These are phyloP conservation scores for Patella depressa DNA, from an alignment of 2,888 invertebrate species.

Conservation along the genomic window DNA sequence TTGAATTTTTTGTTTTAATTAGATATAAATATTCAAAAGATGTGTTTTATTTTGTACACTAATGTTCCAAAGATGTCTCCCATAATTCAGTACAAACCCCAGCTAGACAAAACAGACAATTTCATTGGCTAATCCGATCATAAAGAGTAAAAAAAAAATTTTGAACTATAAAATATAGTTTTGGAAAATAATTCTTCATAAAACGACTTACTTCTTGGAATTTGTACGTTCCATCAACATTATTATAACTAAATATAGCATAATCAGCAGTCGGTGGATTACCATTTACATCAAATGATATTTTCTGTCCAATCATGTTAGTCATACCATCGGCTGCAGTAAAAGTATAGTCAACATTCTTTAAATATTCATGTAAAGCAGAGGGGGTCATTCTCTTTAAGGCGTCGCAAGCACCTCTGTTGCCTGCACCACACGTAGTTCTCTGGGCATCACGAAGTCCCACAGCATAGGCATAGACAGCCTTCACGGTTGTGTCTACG, in stretches of 20 bases:
- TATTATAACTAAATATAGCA: slow-evolving; percentile 57
- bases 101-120: too few relatives aligned
- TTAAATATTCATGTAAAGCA: slow-evolving; percentile 45
- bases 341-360: slow-evolving; percentile 46
- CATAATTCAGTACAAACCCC: too few relatives aligned
- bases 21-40: too few relatives aligned
- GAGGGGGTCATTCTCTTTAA: slow-evolving; percentile 44
- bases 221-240: slow-evolving; percentile 26
- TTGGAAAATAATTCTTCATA: too few relatives aligned
- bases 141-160: too few relatives aligned
- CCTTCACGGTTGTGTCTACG: slow-evolving; percentile 55
- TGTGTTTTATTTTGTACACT: too few relatives aligned
- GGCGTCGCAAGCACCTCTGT: slow-evolving; percentile 41
- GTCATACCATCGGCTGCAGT: slow-evolving; percentile 38
- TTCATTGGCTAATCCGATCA: too few relatives aligned
- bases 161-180: too few relatives aligned
- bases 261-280: slow-evolving; percentile 44
- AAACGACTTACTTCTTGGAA: slow-evolving; percentile 42
- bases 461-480: slow-evolving; percentile 61
- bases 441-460: slow-evolving; percentile 51
- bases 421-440: slow-evolving; percentile 36
- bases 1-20: too few relatives aligned
- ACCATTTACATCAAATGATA: slow-evolving; percentile 59
- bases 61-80: too few relatives aligned
- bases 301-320: slow-evolving; percentile 39